These are phyloP conservation scores for Apotomis capreana DNA, from an alignment of 2,888 invertebrate genomes.

Conservation along the genomic window DNA sequence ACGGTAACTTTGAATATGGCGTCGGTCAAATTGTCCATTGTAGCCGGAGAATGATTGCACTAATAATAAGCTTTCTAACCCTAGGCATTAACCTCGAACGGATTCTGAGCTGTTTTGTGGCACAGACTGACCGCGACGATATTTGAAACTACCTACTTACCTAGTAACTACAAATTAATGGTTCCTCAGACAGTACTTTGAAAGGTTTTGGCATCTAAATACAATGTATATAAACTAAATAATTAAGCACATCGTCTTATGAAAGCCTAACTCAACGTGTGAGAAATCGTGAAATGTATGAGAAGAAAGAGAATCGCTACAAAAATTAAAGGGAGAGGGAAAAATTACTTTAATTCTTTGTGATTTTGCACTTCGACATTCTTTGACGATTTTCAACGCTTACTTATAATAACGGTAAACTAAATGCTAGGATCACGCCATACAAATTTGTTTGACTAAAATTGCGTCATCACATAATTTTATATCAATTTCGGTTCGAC, in stretches of 20 bases:
- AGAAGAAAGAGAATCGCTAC: neutral
- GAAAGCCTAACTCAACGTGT: too few species aligned
- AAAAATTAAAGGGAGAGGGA: neutral
- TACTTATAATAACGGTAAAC: conserved; percentile 31
- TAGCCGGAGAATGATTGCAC: conserved; percentile 12
- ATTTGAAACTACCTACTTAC: conserved; percentile 2
- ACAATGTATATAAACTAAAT: neutral
- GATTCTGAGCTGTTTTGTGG: conserved; percentile 18
- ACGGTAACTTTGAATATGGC: neutral
- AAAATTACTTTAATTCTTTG: neutral
- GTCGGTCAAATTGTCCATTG: conserved; percentile 26
- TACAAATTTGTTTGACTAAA: conserved; percentile 35
- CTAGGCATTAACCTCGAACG: conserved; percentile 34
- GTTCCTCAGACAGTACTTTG: neutral
- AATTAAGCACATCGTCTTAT: neutral
- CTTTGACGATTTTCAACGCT: conserved; percentile 23
- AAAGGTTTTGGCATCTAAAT: too few species aligned
- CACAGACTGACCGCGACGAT: conserved; percentile 1
- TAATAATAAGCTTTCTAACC: conserved; percentile 31
- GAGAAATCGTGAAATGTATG: neutral
- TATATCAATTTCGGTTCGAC: conserved; percentile 53
- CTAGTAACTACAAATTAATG: conserved; percentile 1
- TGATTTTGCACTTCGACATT: conserved; percentile 22
- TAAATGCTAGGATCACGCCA: conserved; percentile 37
- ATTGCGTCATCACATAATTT: conserved; percentile 50